Base-by-base conservation (phyloP, 1,140 invertebrate genomes). In the Nephila pilipes region DNA sequence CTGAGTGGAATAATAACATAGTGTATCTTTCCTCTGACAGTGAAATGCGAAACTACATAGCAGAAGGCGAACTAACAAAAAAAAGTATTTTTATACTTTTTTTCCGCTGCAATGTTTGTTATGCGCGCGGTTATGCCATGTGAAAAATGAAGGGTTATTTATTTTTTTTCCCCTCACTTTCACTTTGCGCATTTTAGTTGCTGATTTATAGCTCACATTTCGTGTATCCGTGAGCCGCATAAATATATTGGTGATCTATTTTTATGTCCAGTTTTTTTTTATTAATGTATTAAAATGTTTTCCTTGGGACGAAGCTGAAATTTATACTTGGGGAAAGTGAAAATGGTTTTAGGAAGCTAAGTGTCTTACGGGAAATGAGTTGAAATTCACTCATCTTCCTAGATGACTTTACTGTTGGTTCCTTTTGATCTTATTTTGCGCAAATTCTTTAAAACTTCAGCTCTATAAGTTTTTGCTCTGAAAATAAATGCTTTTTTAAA, bases 111-210 rank as follows among this genome's bases (percentile, higher is more conserved):
- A 69, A 63, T 87, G 69, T 93, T 93, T 93, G 91, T 93, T 93
- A 93, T 93, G 91, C 91, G 91, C 83, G 91, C 91, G 83, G 58
- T 85, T 93, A 87, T 75, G 63, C 91, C 38, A 29, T 55, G 60
- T 93, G 91, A 93, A 93, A 93, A 93, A 93, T 93, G 91, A 93
- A 93, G 85, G 58, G 91, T 57, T 85, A 93, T 91, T 83, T 93
- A 60, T 93, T 87, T 79, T 93, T 85, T 65, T 75, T 79, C n/a
- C 29, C 69, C 32, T 36, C 57, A 36, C 60, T 87, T 65, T 87
- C 88, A 87, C 85, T 92, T 75, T 55, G 90, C 69, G 90, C 90
- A 85, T 92, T 93, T 93, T 87, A 87, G 83, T 93, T 85, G 91
- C 81, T 93, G 91, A 93, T 93, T 93, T 93, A 93, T 93, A 93